Conservation (phyloP, 2,888 invertebrate genomes). For the Lepas anatifera region DNA sequence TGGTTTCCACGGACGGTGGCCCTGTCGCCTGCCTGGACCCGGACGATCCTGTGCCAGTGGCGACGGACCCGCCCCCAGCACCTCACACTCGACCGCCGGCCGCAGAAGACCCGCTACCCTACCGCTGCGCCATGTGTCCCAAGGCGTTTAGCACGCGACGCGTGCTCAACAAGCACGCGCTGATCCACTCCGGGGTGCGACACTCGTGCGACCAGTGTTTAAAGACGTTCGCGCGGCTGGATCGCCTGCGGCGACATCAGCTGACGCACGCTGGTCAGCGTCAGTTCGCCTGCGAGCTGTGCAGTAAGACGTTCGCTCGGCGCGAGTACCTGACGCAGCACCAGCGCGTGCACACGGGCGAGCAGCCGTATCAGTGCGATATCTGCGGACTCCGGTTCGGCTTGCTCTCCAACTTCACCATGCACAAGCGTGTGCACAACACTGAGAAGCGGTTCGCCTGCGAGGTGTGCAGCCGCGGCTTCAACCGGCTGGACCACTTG, state of each 20-base stretch:
- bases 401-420: background rate
- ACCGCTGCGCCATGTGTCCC: background rate
- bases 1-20: too few species aligned
- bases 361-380: background rate
- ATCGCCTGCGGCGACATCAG: background rate
- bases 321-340: conserved; percentile 7
- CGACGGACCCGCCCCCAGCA: too few species aligned
- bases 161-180: background rate
- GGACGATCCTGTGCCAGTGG: background rate
- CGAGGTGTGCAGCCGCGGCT: background rate
- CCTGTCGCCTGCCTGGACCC: too few species aligned
- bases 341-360: background rate
- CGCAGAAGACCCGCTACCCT: background rate
- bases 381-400: background rate
- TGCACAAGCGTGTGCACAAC: background rate
- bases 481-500: background rate
- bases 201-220: background rate
- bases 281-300: background rate
- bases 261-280: background rate
- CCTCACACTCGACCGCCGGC: too few species aligned
- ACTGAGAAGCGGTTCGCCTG: background rate
- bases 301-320: background rate
- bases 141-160: background rate
- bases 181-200: background rate
- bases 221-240: background rate